phyloP scores from a whole-genome alignment of 2,113 vertebrate genomes.

The Nibea coibor region DNA sequence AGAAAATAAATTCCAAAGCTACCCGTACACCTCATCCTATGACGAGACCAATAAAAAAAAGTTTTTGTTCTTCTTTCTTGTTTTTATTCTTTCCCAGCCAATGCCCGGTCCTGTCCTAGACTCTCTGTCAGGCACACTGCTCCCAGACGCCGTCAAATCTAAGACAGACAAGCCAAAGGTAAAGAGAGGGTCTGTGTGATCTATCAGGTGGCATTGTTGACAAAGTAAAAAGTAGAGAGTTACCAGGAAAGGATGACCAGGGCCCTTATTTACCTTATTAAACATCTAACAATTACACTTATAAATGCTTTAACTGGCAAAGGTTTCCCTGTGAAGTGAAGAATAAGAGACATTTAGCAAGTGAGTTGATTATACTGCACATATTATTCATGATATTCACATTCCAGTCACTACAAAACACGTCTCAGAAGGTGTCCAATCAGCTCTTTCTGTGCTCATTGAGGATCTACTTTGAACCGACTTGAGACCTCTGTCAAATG shows the following conservation, averaged over 20 bases:
- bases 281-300: not conserved
- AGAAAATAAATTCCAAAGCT: not conserved
- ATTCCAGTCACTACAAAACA: not conserved
- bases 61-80: not conserved
- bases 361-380: not conserved
- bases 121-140: slow-evolving; percentile 61
- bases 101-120: slow-evolving; percentile 71
- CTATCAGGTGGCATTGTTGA: not conserved
- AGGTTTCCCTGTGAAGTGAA: not conserved
- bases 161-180: slow-evolving; percentile 81
- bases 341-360: not conserved
- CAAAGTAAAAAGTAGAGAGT: not conserved
- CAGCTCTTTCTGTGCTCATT: not conserved
- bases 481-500: not conserved
- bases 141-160: slow-evolving; percentile 68
- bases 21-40: too few relatives aligned
- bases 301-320: not conserved
- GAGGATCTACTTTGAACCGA: not conserved
- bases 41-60: not conserved
- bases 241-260: not conserved
- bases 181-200: slow-evolving; percentile 8
- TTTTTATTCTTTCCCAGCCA: slow-evolving; percentile 56
- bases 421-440: not conserved
- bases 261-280: too few relatives aligned
- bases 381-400: too few relatives aligned